Evolutionary conservation across 2,888 invertebrate species (phyloP), one percentile per base, ranked within the genome.

Genomic region (Drosophila incognita): DNA sequence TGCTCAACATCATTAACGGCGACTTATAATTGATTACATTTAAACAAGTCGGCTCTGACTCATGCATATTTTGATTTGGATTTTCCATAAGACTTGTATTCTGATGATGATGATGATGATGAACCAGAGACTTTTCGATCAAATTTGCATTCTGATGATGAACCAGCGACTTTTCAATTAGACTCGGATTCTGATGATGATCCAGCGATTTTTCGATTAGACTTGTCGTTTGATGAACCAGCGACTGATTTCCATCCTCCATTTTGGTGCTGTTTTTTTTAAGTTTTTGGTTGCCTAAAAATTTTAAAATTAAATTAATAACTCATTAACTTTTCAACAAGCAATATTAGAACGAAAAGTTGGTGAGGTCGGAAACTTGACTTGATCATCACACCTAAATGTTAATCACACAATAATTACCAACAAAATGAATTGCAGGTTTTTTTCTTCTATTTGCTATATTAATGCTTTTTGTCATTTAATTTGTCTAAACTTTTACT

Each of bases 171-270:
- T 56, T 38, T 10, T 56, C 56, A 13, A 29, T 56, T 15, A 46
- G 15, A 15, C 24, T 24, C 24, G 27, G 8, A 46, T 24, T 24
- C 46, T 46, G 46, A 46, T 46, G 38, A n/a, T 38, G 56, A 29
- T 38, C 38, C 27, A 38, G 36, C 8, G 56, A 15, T 27, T 56
- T 56, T 10, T 56, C 38, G 8, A n/a, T 56, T 29, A 68, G 31
- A 48, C 58, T 29, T 36, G 72, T 33, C 29, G 63, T 38, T 48
- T 56, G 56, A n/a, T 56, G 67, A 63, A 60, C 65, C 52, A 65
- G 24, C n/a, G 51, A 11, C 38, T 62, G 71, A 63, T 65, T 79
- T 53, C 40, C 76, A 40, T 71, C 54, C 42, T 78, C 78, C 78
- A 78, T 78, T 18, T 64, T 76, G 13, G 6, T 21, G 21, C 8